Conservation (phyloP, 2,888 invertebrate species). For the Drosophila borborema region DNA sequence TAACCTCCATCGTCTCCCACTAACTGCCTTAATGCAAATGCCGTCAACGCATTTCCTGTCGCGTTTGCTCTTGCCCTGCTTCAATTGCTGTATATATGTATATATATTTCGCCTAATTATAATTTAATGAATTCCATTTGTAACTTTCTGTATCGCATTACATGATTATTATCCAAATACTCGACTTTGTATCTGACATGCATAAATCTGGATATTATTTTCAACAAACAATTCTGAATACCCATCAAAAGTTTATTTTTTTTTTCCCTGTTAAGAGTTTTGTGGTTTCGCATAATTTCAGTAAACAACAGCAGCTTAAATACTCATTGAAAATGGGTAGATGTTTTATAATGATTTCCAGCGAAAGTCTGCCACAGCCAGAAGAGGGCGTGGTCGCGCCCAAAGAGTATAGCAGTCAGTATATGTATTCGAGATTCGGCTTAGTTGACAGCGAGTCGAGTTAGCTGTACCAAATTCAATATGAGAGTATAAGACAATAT, state of each 20-base stretch:
- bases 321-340: background rate
- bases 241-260: constrained; percentile 1
- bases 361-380: too few species aligned
- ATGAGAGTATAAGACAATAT: background rate
- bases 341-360: background rate
- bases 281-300: constrained; percentile 8
- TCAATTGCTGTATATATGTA: constrained; percentile 20
- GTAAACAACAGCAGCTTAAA: background rate
- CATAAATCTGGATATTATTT: constrained; percentile 3
- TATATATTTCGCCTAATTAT: constrained; percentile 22
- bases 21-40: constrained; percentile 33
- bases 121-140: constrained; percentile 29
- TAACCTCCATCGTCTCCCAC: background rate
- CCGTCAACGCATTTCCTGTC: constrained; percentile 16
- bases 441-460: background rate
- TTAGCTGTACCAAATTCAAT: background rate
- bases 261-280: background rate
- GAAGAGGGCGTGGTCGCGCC: background rate
- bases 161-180: constrained; percentile 10
- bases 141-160: constrained; percentile 3
- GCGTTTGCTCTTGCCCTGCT: constrained; percentile 9
- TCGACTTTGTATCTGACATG: constrained; percentile 7
- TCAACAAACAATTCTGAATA: background rate
- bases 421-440: background rate
- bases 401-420: too few species aligned